Conservation (phyloP, 2,113 vertebrate genomes). For the Carassius gibelio region DNA sequence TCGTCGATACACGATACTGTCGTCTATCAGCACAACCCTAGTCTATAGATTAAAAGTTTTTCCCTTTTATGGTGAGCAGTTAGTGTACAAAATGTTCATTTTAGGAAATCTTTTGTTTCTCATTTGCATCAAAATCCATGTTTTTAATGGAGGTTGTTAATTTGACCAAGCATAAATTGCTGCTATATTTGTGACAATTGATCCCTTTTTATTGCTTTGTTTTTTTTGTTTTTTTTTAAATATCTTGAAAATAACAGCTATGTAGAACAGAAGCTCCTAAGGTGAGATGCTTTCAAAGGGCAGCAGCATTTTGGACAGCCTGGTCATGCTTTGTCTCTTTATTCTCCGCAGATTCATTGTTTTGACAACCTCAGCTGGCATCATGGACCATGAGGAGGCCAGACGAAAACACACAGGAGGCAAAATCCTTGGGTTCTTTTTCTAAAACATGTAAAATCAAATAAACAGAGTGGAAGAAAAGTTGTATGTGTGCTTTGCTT, state of each 20-base stretch:
- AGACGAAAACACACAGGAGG: slow-evolving; percentile 99
- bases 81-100: too few relatives aligned
- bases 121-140: too few relatives aligned
- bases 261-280: background rate
- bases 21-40: too few relatives aligned
- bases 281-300: too few relatives aligned
- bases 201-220: background rate
- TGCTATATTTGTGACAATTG: background rate
- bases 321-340: background rate
- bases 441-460: slow-evolving; percentile 90
- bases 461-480: slow-evolving; percentile 84
- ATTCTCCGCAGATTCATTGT: slow-evolving; percentile 87
- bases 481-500: slow-evolving; percentile 55
- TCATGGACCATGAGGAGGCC: slow-evolving; percentile 99
- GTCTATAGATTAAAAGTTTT: too few relatives aligned
- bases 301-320: background rate
- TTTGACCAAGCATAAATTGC: background rate
- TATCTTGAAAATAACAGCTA: background rate
- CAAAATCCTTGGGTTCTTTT: slow-evolving; percentile 99
- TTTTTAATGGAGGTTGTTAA: background rate
- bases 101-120: too few relatives aligned
- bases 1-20: too few relatives aligned
- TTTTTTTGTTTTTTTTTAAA: background rate
- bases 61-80: too few relatives aligned
- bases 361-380: slow-evolving; percentile 98